Evolutionary conservation across 2,888 invertebrate genomes (phyloP).

Genomic region (Brassicogethes aeneus): DNA sequence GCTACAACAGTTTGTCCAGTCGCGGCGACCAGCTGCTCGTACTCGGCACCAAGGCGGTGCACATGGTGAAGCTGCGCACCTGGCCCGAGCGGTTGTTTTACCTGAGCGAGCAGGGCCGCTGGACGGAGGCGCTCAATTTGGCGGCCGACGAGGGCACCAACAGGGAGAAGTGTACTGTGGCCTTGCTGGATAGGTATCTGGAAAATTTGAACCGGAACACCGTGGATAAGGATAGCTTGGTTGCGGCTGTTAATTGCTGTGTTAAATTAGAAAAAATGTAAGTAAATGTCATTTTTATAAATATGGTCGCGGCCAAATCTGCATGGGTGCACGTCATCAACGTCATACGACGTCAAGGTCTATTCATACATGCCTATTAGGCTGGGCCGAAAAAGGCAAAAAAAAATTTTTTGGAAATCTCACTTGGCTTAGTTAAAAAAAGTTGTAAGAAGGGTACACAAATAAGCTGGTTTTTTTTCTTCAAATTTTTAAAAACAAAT

Average conservation of each 20-base stretch:
- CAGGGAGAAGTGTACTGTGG: conserved; percentile 34
- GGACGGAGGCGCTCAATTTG: conserved; percentile 49
- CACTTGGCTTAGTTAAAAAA: too few species aligned
- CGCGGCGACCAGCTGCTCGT: conserved; percentile 60
- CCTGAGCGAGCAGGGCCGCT: conserved; percentile 49
- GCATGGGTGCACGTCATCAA: too few species aligned
- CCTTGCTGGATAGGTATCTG: conserved; percentile 37
- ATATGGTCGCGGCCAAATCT: too few species aligned
- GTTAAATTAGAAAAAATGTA: conserved; percentile 45
- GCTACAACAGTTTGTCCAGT: conserved; percentile 63
- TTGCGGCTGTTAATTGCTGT: conserved; percentile 42
- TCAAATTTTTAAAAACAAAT: too few species aligned
- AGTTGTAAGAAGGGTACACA: too few species aligned
- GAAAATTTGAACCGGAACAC: conserved; percentile 39
- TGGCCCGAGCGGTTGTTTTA: conserved; percentile 60
- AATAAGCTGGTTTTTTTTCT: too few species aligned
- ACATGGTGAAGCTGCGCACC: conserved; percentile 51
- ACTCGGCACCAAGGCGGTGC: conserved; percentile 55
- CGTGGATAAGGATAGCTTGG: conserved; percentile 40
- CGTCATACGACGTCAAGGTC: too few species aligned
- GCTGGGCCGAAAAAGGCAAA: too few species aligned
- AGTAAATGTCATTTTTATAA: conserved; percentile 29
- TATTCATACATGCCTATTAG: too few species aligned
- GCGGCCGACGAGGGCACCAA: conserved; percentile 44
- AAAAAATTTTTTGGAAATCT: too few species aligned